A percentile compares a stretch with the other conserved stretches of the same genome.
These are phyloP conservation scores for Pteronura brasiliensis DNA, from an alignment of 2,113 vertebrate species.

Conservation along the genomic window DNA sequence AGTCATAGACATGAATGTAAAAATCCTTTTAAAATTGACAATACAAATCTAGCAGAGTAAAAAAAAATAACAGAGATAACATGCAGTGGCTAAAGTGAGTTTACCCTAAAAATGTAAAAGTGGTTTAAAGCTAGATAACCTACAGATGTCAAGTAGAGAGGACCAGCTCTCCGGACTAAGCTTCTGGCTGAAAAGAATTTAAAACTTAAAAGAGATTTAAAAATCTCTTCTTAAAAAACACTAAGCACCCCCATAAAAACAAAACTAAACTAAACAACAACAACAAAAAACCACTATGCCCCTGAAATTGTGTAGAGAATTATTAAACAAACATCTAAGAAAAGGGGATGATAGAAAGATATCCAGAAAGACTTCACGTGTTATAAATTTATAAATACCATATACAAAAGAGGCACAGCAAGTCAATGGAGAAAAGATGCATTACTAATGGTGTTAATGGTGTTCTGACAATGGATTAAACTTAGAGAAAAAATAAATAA, in stretches of 20 bases:
- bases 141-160: neutral
- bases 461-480: neutral
- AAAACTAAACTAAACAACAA: too few species aligned
- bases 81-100: neutral
- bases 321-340: neutral
- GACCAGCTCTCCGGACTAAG: neutral
- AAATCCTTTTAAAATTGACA: neutral
- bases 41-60: neutral
- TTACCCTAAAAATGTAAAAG: neutral
- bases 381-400: neutral
- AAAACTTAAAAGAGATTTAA: neutral
- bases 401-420: neutral
- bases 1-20: neutral
- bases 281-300: neutral
- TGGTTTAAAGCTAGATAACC: neutral
- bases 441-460: neutral
- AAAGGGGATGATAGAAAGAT: neutral
- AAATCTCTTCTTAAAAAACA: neutral
- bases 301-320: neutral
- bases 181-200: neutral
- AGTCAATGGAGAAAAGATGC: neutral
- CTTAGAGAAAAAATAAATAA: neutral
- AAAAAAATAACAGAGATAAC: neutral
- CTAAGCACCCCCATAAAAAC: neutral
- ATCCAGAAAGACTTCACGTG: neutral